Base-by-base conservation (phyloP, 2,113 vertebrate species). In the Amphiprion ocellaris region DNA sequence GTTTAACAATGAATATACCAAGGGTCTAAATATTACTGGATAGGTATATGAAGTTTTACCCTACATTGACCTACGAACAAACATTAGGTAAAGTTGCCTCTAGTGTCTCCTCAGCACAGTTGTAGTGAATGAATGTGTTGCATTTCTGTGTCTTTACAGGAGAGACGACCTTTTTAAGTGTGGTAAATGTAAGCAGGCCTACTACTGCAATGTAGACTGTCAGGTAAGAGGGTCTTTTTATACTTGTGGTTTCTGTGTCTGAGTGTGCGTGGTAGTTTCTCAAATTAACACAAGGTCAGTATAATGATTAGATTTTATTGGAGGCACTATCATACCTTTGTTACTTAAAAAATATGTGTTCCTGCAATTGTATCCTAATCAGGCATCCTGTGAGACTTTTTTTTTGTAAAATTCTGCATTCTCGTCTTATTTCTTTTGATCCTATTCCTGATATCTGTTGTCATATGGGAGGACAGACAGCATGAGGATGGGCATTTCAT, bases 181-280 rank as follows among this genome's bases (percentile, higher is more conserved):
- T 85, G 98, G 98, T 78, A 97, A 97, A 91, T 99, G 98, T 89
- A 99, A 98, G 75, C 97, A 98, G 90, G 97, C 97, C 21, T 97
- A 96, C 90, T 99, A 99, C 93, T 99, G 98, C 94, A 87, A 98
- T 69, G 95, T 96, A 62, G 96, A 98, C 60, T 99, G 98, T 85
- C 98, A 99, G 97, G 98, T 99, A 95, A 7, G 87, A 80, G n/a
- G 14, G 9, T 3, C 0, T 3, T 47, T 69, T 28, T 82, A 1
- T 78, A n/a, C 37, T 33, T 52, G 4, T 52, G 1, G 49, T n/a
- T 6, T 11, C 15, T 69, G 19, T 50, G 17, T 50, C 7, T 54
- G 4, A 68, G 5, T 33, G 9, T 52, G 26, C 59, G 24, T 49
- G 15, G 3, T 11, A 26, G 21, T 54, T 69, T 49, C 7, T 39